Conservation (phyloP, 2,113 vertebrate species). For the Oplegnathus fasciatus region DNA sequence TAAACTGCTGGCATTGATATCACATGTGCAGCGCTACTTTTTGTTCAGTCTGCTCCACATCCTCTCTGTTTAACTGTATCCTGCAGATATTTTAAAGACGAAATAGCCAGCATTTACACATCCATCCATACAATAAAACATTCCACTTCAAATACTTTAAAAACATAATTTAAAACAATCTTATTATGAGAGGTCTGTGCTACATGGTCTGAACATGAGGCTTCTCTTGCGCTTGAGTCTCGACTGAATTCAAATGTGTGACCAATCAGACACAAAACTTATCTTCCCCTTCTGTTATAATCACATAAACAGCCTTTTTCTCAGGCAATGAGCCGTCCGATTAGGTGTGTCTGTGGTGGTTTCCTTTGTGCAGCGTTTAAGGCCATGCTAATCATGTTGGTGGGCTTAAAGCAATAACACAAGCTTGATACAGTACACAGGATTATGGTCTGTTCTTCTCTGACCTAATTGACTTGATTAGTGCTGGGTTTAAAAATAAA, state of each 20-base stretch:
- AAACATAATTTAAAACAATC: not conserved
- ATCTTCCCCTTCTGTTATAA: not conserved
- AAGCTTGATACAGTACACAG: constrained; percentile 51
- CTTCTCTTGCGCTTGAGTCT: not conserved
- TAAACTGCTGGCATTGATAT: constrained; percentile 32
- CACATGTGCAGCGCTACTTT: constrained; percentile 4
- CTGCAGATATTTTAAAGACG: not conserved
- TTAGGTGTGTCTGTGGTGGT: constrained; percentile 28
- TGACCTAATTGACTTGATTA: constrained; percentile 84
- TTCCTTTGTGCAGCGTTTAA: constrained; percentile 45
- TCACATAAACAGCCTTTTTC: constrained; percentile 34
- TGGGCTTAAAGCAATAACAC: constrained; percentile 61
- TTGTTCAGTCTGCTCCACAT: not conserved
- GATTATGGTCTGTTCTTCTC: constrained; percentile 74
- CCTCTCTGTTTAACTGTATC: not conserved
- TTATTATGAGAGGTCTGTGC: not conserved
- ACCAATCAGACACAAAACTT: constrained; percentile 17
- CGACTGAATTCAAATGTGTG: not conserved
- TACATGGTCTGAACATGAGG: not conserved
- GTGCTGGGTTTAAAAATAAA: constrained; percentile 82
- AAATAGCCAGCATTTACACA: not conserved
- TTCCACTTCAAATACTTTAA: not conserved
- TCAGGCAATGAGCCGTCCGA: constrained; percentile 28
- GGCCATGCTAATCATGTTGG: constrained; percentile 55
- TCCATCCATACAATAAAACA: not conserved